Evolutionary conservation across 2,113 vertebrate genomes (phyloP).

Genomic region (Periophthalmodon schlosseri): DNA sequence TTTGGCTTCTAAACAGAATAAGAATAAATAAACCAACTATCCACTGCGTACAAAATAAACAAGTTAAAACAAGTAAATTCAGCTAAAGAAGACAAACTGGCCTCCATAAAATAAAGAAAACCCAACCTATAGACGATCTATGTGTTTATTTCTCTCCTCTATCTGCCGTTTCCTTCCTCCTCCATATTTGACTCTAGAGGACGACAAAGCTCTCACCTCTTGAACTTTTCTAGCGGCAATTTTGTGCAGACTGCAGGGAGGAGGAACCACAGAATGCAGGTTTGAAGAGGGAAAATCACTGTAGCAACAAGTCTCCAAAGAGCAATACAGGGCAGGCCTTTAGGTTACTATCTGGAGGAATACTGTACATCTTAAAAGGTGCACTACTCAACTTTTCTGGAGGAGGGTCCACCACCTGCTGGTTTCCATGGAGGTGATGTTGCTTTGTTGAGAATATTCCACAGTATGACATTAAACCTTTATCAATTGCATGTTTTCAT

Average conservation of each 20-base stretch:
- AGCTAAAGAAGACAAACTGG: too few species aligned
- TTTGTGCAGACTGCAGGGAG: constrained; percentile 23
- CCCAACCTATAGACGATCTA: constrained; percentile 22
- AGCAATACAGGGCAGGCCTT: constrained; percentile 17
- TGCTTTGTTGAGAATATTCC: too few species aligned
- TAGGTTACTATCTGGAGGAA: background rate
- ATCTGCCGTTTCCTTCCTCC: constrained; percentile 31
- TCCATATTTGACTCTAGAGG: constrained; percentile 53
- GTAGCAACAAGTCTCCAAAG: constrained; percentile 20
- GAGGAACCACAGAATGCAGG: constrained; percentile 16
- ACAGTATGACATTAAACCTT: too few species aligned
- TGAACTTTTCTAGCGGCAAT: constrained; percentile 40
- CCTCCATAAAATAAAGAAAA: background rate
- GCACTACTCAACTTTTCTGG: background rate
- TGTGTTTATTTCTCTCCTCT: background rate
- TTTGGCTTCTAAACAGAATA: background rate
- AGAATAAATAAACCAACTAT: background rate
- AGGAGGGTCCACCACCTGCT: background rate
- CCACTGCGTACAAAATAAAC: background rate
- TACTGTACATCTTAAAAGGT: background rate
- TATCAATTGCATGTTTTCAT: too few species aligned
- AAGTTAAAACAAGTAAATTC: background rate
- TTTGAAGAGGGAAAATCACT: constrained; percentile 19
- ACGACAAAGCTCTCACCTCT: constrained; percentile 47
- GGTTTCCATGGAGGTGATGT: background rate